phyloP scores from a whole-genome alignment of 2,797 vertebrate genomes.

The Galaxias olidus region DNA sequence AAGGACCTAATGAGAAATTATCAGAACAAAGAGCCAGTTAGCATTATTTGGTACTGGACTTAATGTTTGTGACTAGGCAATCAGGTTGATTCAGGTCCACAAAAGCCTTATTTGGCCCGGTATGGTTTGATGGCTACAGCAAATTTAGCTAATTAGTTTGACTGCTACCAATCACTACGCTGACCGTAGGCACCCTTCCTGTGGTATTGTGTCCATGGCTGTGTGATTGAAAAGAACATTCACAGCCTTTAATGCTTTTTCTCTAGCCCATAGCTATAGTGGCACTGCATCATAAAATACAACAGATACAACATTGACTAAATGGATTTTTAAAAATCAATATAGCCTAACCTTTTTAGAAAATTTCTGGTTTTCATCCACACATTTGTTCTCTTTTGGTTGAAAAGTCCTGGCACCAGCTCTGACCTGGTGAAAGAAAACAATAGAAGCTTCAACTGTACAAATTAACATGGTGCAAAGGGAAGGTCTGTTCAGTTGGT shows the following conservation, averaged over 20 bases:
- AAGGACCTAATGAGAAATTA: conserved; percentile 84
- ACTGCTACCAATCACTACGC: conserved; percentile 41
- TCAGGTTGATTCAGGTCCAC: conserved; percentile 61
- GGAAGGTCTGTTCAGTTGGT: not conserved
- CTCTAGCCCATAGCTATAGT: conserved; percentile 3
- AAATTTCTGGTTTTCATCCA: conserved; percentile 88
- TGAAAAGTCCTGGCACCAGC: conserved; percentile 87
- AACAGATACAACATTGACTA: too few species aligned
- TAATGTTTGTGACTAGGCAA: conserved; percentile 65
- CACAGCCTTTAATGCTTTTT: conserved; percentile 13
- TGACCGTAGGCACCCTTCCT: conserved; percentile 26
- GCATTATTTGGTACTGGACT: conserved; percentile 59
- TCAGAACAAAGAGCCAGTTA: conserved; percentile 66
- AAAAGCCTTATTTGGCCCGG: conserved; percentile 47
- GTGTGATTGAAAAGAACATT: too few species aligned
- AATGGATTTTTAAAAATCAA: too few species aligned
- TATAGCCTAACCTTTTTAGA: conserved; percentile 88
- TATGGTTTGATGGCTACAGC: conserved; percentile 49
- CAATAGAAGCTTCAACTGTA: not conserved
- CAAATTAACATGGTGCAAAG: not conserved
- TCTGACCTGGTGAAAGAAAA: conserved; percentile 79
- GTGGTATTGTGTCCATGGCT: conserved; percentile 13
- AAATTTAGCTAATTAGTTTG: conserved; percentile 49
- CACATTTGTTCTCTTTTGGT: conserved; percentile 83
- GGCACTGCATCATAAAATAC: too few species aligned